Evolutionary conservation across 2,113 vertebrate genomes (phyloP), one percentile per base, ranked within the genome.

Genomic region (Monarcha castaneiventris): DNA sequence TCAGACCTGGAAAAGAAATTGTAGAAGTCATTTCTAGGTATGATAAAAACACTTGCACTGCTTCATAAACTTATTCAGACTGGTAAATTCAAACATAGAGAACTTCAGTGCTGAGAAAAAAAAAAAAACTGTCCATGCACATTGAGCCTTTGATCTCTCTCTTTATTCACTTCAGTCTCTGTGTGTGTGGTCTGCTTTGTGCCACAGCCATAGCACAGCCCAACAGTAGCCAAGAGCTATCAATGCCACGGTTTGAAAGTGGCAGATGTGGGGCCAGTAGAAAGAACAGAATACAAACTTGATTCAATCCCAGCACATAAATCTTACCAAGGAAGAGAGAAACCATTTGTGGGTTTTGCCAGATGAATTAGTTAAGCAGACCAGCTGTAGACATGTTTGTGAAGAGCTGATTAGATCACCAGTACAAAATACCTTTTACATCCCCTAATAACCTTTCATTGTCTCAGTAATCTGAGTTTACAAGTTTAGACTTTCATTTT

Each of bases 291-390:
- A 89, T 39, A 63, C 46, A 62, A 77, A 71, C 76, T 58, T 43
- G 26, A 84, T 63, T 91, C 61, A 76, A 32, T 10, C 80, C 78
- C 30, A 77, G 69, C 43, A 86, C 46, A 93, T 84, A 89, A 83
- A 87, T 83, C 68, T 90, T 54, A 89, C 41, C 44, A n/a, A 86
- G 32, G 67, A n/a, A 79, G 46, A 79, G 41, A 84, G 63, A 4
- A 93, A 74, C 56, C 56, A 77, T 63, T 43, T 77, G 76, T n/a
- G 39, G 12, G 30, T 2, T 87, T 81, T 86, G 54, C 67, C 63
- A 84, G 41, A 66, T 73, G 49, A 88, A 83, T 73, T 49, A 72
- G 35, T 77, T 80, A 84, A 79, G 41, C 7, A 61, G 37, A 82
- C 14, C 71, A 92, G 67, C 75, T 85, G 66, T 44, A 82, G 67